Conservation (phyloP, 2,797 vertebrate species). For the Eospalax fontanierii region DNA sequence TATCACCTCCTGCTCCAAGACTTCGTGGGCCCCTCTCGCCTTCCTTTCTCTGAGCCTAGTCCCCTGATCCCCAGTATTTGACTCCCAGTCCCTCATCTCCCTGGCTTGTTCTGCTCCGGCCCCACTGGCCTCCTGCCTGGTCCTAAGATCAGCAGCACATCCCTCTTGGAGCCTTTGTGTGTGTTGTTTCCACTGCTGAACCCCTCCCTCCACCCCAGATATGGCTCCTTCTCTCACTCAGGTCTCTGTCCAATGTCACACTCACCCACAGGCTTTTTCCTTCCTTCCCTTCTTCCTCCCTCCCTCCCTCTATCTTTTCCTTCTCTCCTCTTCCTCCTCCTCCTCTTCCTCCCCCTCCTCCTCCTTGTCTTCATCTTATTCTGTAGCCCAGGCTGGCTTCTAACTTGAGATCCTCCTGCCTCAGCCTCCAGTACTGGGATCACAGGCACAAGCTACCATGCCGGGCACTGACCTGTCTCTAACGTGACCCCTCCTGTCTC, state of each 20-base stretch:
- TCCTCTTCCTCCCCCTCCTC: no score
- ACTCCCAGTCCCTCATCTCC: accelerated
- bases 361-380: not conserved
- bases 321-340: not conserved
- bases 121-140: not conserved
- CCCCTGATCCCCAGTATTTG: accelerated
- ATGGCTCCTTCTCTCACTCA: not conserved
- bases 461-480: not conserved
- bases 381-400: not conserved
- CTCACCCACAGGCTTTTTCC: not conserved
- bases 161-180: not conserved
- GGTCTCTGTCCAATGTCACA: not conserved
- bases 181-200: not conserved
- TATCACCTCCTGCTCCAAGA: not conserved
- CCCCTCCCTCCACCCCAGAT: not conserved
- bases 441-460: not conserved
- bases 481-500: no score
- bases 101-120: not conserved
- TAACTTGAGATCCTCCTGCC: not conserved
- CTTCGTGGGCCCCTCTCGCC: accelerated
- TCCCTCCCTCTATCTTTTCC: not conserved
- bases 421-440: not conserved
- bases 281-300: no score
- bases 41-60: not conserved
- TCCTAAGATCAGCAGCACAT: not conserved